Percentiles rank a stretch among this genome's conserved stretches.
phyloP scores from a whole-genome alignment of 2,797 vertebrate species.

The Acridotheres tristis region DNA sequence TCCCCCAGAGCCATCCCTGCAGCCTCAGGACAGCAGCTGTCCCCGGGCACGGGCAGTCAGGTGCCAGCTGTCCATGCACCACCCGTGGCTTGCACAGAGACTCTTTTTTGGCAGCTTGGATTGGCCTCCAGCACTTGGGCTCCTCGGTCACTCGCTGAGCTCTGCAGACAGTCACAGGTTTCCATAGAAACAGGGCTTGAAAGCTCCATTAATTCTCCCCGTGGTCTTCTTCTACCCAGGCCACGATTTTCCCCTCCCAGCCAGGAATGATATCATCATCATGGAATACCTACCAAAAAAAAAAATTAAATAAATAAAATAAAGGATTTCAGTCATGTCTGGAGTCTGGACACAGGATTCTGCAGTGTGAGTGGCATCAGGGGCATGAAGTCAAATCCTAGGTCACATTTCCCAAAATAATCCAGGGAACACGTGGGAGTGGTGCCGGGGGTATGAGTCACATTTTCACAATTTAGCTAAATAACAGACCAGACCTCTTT shows the following conservation, averaged over 20 bases:
- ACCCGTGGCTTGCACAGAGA: neutral
- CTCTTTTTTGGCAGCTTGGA: slow-evolving; percentile 69
- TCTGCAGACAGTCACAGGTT: slow-evolving; percentile 33
- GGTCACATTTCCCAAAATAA: neutral
- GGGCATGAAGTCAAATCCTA: neutral
- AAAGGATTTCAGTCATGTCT: neutral
- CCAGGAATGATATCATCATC: slow-evolving; percentile 94
- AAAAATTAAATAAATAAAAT: neutral
- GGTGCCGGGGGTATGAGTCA: neutral
- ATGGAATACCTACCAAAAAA: slow-evolving; percentile 86
- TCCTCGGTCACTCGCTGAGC: slow-evolving; percentile 65
- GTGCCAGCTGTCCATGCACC: slow-evolving; percentile 16
- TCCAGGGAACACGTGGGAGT: neutral
- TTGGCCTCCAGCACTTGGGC: slow-evolving; percentile 41
- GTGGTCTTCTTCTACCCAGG: slow-evolving; percentile 97
- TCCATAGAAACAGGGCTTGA: slow-evolving; percentile 14
- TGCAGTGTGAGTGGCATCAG: neutral
- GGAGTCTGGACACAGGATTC: neutral
- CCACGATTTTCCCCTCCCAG: slow-evolving; percentile 99
- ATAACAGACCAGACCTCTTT: neutral
- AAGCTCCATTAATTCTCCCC: slow-evolving; percentile 85
- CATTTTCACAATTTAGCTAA: neutral
- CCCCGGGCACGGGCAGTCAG: slow-evolving; percentile 2
- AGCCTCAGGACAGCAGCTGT: slow-evolving; percentile 9
- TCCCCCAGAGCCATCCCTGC: slow-evolving; percentile 10